These are phyloP conservation scores for Ditylenchus dipsaci DNA, from an alignment of 1,140 invertebrate genomes.

Conservation along the genomic window DNA sequence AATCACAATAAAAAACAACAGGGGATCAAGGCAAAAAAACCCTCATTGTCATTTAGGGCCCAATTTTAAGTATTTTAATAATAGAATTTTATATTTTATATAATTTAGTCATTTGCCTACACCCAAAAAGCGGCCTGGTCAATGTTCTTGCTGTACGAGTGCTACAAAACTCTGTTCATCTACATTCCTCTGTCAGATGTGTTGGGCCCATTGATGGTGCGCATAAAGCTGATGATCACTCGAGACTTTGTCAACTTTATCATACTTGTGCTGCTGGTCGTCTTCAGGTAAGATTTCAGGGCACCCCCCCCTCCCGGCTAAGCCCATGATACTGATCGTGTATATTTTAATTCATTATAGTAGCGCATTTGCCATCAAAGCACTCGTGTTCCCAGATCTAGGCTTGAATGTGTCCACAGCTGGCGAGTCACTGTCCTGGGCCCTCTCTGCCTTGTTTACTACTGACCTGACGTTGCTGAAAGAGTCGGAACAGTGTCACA, in stretches of 20 bases:
- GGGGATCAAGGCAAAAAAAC: too few relatives aligned
- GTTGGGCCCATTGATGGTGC: constrained; percentile 48
- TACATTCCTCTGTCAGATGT: constrained; percentile 49
- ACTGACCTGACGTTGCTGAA: constrained; percentile 46
- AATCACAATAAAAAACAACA: too few relatives aligned
- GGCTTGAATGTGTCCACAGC: constrained; percentile 10
- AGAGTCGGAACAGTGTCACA: constrained; percentile 39
- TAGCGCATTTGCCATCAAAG: constrained; percentile 49
- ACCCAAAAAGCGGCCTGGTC: constrained; percentile 30
- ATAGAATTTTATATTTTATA: too few relatives aligned
- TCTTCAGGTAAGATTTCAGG: constrained; percentile 38
- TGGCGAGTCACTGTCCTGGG: constrained; percentile 40
- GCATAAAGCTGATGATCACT: constrained; percentile 53
- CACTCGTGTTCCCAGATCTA: constrained; percentile 49
- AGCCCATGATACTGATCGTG: neutral
- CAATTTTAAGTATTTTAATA: too few relatives aligned
- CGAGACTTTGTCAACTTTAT: constrained; percentile 52
- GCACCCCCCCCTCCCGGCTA: neutral
- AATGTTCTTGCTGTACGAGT: constrained; percentile 53
- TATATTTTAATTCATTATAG: constrained; percentile 12
- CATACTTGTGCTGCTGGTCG: constrained; percentile 42
- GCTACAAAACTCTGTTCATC: constrained; percentile 52
- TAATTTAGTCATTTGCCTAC: neutral
- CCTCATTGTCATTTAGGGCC: too few relatives aligned
- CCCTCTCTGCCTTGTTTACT: constrained; percentile 47